Conservation (phyloP, 2,797 vertebrate species). For the Macroramphosus scolopax region DNA sequence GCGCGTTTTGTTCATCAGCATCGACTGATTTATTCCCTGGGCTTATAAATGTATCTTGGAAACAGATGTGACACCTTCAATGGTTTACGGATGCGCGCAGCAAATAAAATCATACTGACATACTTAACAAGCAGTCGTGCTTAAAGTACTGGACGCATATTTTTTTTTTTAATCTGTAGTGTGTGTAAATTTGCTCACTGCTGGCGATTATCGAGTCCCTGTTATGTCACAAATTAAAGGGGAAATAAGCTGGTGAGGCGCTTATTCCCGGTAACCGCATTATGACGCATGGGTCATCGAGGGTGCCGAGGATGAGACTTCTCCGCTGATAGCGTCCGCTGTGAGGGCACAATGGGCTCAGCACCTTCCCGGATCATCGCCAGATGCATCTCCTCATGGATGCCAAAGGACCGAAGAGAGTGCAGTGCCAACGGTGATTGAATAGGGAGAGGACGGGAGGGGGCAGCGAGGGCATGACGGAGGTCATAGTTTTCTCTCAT, state of each 20-base stretch:
- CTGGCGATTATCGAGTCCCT: slow-evolving; percentile 46
- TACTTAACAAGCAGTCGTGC: slow-evolving; percentile 7
- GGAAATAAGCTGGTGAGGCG: slow-evolving; percentile 73
- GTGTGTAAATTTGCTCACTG: slow-evolving; percentile 33
- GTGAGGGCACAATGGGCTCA: no score
- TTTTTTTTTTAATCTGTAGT: slow-evolving; percentile 32
- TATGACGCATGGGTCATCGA: slow-evolving; percentile 80
- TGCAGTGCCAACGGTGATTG: no score
- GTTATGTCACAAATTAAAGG: slow-evolving; percentile 76
- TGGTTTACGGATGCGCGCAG: slow-evolving; percentile 7
- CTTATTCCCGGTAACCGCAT: slow-evolving; percentile 81
- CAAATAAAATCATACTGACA: slow-evolving; percentile 5
- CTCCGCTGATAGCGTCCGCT: slow-evolving; percentile 31
- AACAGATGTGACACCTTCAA: slow-evolving; percentile 8
- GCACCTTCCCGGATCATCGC: no score
- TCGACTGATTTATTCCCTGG: slow-evolving; percentile 11
- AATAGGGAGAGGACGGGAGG: slow-evolving; percentile 1
- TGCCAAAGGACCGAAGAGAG: slow-evolving; percentile 5
- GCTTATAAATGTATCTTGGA: slow-evolving; percentile 18
- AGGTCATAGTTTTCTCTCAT: slow-evolving; percentile 46
- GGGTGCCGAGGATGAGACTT: slow-evolving; percentile 53
- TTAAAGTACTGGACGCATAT: not conserved
- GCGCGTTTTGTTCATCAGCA: no score
- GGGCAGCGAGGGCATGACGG: slow-evolving; percentile 28
- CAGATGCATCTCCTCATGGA: no score